These are phyloP conservation scores for Peromyscus californicus DNA, from an alignment of 2,113 vertebrate species.

Conservation along the genomic window DNA sequence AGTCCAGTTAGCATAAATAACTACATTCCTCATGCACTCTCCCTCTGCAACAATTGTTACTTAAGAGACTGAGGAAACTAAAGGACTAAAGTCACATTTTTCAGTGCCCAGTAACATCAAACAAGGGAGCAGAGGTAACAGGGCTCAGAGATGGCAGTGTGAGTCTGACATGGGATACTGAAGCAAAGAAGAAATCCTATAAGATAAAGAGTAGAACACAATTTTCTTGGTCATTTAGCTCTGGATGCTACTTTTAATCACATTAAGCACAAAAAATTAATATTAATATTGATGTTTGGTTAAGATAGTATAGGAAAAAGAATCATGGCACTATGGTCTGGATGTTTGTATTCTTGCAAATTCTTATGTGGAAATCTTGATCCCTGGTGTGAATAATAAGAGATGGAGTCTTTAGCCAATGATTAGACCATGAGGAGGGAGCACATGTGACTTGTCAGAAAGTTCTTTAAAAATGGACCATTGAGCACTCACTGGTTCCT, in stretches of 20 bases:
- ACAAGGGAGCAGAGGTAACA: not conserved
- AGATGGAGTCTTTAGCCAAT: not conserved
- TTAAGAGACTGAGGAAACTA: constrained; percentile 1
- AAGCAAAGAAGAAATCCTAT: not conserved
- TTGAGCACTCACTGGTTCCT: not conserved
- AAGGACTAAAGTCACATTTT: not conserved
- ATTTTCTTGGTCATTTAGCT: not conserved
- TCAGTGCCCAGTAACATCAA: not conserved
- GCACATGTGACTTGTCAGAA: not conserved
- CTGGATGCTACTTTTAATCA: not conserved
- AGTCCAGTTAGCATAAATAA: constrained; percentile 63
- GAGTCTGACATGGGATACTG: not conserved
- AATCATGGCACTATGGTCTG: not conserved
- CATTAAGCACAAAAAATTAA: not conserved
- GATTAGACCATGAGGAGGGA: not conserved
- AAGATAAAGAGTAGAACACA: not conserved
- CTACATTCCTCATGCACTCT: constrained; percentile 52
- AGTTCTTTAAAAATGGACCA: not conserved
- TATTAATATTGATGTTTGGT: not conserved
- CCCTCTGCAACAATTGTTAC: constrained; percentile 42
- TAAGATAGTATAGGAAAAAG: not conserved
- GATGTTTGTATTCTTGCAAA: not conserved
- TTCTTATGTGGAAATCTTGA: not conserved
- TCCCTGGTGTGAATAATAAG: not conserved
- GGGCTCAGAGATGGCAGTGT: not conserved